A percentile compares a stretch with the other conserved stretches of the same genome.
Conservation (phyloP, 2,797 vertebrate genomes). For the Gymnocypris eckloni region DNA sequence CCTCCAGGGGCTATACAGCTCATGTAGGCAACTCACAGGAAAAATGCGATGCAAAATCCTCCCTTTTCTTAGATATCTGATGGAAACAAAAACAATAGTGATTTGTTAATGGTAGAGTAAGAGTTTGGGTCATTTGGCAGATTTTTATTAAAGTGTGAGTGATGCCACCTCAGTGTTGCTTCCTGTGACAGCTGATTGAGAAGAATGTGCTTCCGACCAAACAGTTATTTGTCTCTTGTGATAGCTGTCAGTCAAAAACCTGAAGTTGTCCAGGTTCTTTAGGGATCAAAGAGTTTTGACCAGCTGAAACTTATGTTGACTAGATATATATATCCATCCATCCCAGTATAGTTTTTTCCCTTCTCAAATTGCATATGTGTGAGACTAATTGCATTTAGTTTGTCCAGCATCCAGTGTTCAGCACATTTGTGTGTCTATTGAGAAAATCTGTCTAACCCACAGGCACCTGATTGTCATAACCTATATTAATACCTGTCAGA, state of each 20-base stretch:
- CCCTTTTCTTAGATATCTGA: not conserved
- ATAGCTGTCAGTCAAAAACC: not conserved
- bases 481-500: not conserved
- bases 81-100: not conserved
- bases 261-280: constrained; percentile 17
- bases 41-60: not conserved
- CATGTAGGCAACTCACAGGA: not conserved
- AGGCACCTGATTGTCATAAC: constrained; percentile 1
- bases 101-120: constrained; percentile 5
- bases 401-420: constrained; percentile 1
- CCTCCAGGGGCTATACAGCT: constrained; percentile 27
- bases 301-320: not conserved
- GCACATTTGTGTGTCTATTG: not conserved
- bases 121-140: not conserved
- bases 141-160: constrained; percentile 7
- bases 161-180: constrained; percentile 13
- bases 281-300: constrained; percentile 8
- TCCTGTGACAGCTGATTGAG: constrained; percentile 23
- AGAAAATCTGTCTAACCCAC: constrained; percentile 14
- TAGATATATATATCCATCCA: too few relatives aligned
- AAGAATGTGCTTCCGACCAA: not conserved
- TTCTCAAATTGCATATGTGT: not conserved
- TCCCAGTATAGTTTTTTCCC: too few relatives aligned
- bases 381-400: not conserved
- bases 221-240: constrained; percentile 12